Base-by-base conservation (phyloP, 2,113 vertebrate genomes). In the Chionodraco myersi region DNA sequence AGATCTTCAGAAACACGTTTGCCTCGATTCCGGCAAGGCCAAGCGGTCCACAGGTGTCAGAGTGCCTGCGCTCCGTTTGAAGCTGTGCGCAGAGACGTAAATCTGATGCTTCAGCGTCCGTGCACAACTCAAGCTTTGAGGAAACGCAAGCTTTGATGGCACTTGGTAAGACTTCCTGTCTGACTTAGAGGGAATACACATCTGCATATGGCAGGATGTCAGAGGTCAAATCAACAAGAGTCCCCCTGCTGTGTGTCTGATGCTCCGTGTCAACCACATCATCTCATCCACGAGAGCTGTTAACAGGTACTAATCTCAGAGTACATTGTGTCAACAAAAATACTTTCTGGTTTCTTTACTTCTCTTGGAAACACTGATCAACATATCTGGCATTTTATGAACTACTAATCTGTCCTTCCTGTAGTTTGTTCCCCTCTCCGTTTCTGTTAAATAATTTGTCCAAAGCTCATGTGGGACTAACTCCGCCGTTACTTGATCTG, bases 21-120 rank as follows among this genome's bases (percentile, higher is more conserved):
- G 80, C 82, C 80, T 87, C 86, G 79, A 85, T 91, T 84, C 85
- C 71, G 41, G 59, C 75, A 21, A 74, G 77, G 74, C 79, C 72
- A 30, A 69, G 3, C 36, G 3, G 72, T 78, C 80, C 75, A 75
- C 84, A 86, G 87, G 91, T 92, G 88, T 92, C 81, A 75, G 74
- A 89, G 88, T 74, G 81, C 79, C 76, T 44, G 69, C 15, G 47
- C 63, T 79, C 64, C 10, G 81, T 93, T 93, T 93, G 87, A 93
- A 91, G 86, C 77, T 10, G 60, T 26, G 71, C 59, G 48, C 18
- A 2, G 74, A 67, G 78, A 88, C 26, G 68, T 92, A 93, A 93
- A 91, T 92, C 84, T 91, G 82, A 80, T 23, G 82, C 75, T 69
- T 73, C 72, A 48, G 66, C 16, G 26, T 70, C 71, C 71, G 63